These are phyloP conservation scores for Saturnia pavonia DNA, from an alignment of 2,888 invertebrate genomes.

Conservation along the genomic window DNA sequence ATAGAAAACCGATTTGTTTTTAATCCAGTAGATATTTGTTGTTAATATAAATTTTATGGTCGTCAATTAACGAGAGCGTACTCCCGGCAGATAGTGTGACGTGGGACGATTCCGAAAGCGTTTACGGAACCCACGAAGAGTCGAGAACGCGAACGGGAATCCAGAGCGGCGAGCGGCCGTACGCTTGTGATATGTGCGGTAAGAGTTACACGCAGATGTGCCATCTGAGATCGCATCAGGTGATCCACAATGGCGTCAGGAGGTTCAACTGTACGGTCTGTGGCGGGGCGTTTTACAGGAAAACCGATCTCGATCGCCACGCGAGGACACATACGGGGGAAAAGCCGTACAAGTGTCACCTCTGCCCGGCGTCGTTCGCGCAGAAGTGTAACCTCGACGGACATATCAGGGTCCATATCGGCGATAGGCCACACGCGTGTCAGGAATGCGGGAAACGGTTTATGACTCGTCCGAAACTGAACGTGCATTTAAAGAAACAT, in stretches of 20 bases:
- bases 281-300: not conserved
- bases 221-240: not conserved
- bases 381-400: slow-evolving; percentile 48
- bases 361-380: slow-evolving; percentile 47
- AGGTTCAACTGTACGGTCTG: slow-evolving; percentile 2
- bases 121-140: not conserved
- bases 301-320: not conserved
- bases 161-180: not conserved
- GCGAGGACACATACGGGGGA: not conserved
- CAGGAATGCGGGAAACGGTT: not conserved
- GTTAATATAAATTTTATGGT: not conserved
- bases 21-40: no score
- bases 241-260: not conserved
- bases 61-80: not conserved
- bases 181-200: not conserved
- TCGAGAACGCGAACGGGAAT: not conserved
- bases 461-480: not conserved
- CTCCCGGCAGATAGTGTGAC: not conserved
- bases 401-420: slow-evolving; percentile 47
- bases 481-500: not conserved
- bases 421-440: slow-evolving; percentile 17
- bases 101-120: not conserved
- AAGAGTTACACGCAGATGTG: not conserved
- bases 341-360: slow-evolving; percentile 44
- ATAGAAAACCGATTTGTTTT: no score